A percentile compares a stretch with the other conserved stretches of the same genome.
phyloP scores from a whole-genome alignment of 2,888 invertebrate species.

The Prostheceraeus crozeri region DNA sequence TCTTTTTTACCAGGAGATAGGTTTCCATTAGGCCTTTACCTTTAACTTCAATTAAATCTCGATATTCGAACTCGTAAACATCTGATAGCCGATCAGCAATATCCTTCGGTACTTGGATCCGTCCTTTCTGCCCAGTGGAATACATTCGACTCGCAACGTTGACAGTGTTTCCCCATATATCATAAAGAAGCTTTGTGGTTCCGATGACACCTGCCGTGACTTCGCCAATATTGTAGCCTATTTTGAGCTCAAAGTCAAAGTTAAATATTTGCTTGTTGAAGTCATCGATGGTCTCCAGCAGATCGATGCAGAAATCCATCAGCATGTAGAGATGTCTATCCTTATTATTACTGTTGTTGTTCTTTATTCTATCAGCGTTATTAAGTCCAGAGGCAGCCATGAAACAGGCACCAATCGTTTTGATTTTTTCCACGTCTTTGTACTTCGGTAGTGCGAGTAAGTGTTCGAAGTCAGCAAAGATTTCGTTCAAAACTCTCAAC shows the following conservation, averaged over 20 bases:
- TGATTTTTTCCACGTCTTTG: slow-evolving; percentile 86
- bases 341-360: slow-evolving; percentile 63
- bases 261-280: slow-evolving; percentile 56
- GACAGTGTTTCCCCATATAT: slow-evolving; percentile 97
- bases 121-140: slow-evolving; percentile 71
- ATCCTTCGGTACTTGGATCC: slow-evolving; percentile 50
- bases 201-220: slow-evolving; percentile 93
- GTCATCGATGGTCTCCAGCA: slow-evolving; percentile 63
- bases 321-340: slow-evolving; percentile 78
- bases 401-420: slow-evolving; percentile 89
- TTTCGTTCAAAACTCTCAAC: slow-evolving; percentile 82
- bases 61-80: slow-evolving; percentile 76
- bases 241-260: slow-evolving; percentile 58
- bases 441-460: slow-evolving; percentile 73
- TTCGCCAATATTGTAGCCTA: slow-evolving; percentile 85
- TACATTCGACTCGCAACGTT: slow-evolving; percentile 96
- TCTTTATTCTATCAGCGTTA: slow-evolving; percentile 67
- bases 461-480: slow-evolving; percentile 92
- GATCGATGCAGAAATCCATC: slow-evolving; percentile 82
- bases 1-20: slow-evolving; percentile 61
- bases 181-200: slow-evolving; percentile 86
- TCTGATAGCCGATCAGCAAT: slow-evolving; percentile 63
- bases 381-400: slow-evolving; percentile 95
- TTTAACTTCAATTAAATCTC: slow-evolving; percentile 88
- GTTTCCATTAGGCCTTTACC: slow-evolving; percentile 93